Base-by-base conservation (phyloP, 2,797 vertebrate genomes). In the Sebastes minor region DNA sequence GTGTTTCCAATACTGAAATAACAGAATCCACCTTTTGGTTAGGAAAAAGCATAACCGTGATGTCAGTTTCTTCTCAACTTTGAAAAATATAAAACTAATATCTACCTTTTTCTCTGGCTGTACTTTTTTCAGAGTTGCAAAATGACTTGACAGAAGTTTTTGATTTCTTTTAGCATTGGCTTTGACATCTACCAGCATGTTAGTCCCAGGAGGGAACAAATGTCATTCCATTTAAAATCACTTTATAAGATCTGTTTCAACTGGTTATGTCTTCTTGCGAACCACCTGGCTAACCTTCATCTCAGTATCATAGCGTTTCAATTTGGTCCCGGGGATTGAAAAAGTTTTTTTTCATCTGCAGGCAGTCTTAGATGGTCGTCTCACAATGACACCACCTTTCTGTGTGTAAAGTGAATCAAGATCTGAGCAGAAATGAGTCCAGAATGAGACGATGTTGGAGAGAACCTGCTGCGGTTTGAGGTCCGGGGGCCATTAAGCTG, bases 271-370 rank as follows among this genome's bases (percentile, higher is more conserved):
- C 78, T 69, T 83, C 73, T 87, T 56, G 22, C 2, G 10, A 79
- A 81, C 80, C 80, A 66, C 74, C 79, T 30, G 70, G 67, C 83
- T 90, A 86, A 88, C 81, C 78, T 88, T 91, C 82, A 91, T 89
- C 85, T 89, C 82, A 38, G 82, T 83, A 85, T 91, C 83, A 77
- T 86, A 88, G 84, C 60, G 9, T 88, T 93, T 91, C 87, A 84
- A 89, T 92, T 91, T 81, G 66, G 79, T 82, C 52, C 68, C 2
- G 27, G 61, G 72, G 82, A 92, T 88, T 90, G 86, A 89, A 92
- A 88, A 84, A 8, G 4, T 71, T 22, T 61, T 89, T 78, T 86
- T 90, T 86, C 73, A 89, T 89, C 80, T 80, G 68, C 77, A 67
- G 66, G 74, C 69, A 66, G 73, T 62, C 59, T 80, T 32, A 70